Evolutionary conservation across 1,140 invertebrate genomes (phyloP), one percentile per base, ranked within the genome.

Genomic region (Brachionus koreanus): DNA sequence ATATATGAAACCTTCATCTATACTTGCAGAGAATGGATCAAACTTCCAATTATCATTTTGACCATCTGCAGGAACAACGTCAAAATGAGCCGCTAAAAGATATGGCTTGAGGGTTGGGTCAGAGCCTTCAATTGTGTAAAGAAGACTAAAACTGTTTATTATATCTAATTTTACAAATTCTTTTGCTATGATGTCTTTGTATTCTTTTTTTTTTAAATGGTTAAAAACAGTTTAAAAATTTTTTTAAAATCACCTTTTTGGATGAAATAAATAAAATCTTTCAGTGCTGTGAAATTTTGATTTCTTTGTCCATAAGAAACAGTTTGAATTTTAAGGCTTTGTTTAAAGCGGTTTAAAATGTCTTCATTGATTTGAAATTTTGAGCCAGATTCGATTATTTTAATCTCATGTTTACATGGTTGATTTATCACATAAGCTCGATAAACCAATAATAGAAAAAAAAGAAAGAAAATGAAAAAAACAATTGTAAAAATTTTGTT

Each of bases 31-130:
- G 85, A 91, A 91, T 37, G 91, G 91, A 35, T 87, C 87, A 37
- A 87, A 85, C 7, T 87, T 85, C 91, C 91, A 91, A 5, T 84
- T 83, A 4, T 86, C 84, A 13, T 86, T 83, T 33, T 57, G 16
- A n/a, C 63, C 67, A n/a, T 87, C 86, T 16, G 88, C 90, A 19
- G 91, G 91, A 2, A 91, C 91, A 37, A 91, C 91, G 86, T 91
- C 91, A 72, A 91, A 83, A 84, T 91, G 91, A 19, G 89, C 88
- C 75, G 87, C 86, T 65, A 91, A 85, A 83, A 91, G 83, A 84
- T 91, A 91, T 1, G 91, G 91, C 43, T 86, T 87, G 16, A 90
- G 84, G 9, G 65, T 83, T 39, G 83, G 6, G 84, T 89, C 86
- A 16, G 72, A 84, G 10, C 89, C 90, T 67, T 84, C 72, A 5